Evolutionary conservation across 2,888 invertebrate species (phyloP), one percentile per base, ranked within the genome.

Genomic region (Drosophila robusta): DNA sequence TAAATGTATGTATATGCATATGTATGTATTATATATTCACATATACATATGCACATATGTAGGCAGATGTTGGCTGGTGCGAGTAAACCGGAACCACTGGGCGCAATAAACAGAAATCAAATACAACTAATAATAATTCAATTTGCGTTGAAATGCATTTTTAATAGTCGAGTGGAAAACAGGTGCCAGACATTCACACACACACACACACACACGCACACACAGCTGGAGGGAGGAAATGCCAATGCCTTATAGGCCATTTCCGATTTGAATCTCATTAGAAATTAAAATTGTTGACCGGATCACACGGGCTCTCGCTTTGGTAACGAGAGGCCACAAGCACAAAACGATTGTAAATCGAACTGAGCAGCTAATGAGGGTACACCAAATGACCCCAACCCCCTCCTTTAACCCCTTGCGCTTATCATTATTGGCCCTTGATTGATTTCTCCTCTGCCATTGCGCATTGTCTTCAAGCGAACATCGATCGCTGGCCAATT

Each of bases 201-300:
- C 16, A 22, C 11, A 51, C 12, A 29, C 12, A 39, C 8, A 56
- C 12, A 46, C 14, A 32, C 4, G n/a, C 9, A 22, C 18, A 22
- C 6, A 9, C 4, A 26, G 16, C 22, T 18, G 34, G 12, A n/a
- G 12, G 55, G 41, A 78, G 82, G 66, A 78, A 76, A 66, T 66
- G 70, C 61, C 68, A 65, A 58, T 36, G 62, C 70, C 71, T 70
- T 73, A 60, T 71, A 44, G 24, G 62, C 38, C 46, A 68, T 58
- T 70, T 76, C 82, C 88, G 76, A 85, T 85, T 62, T 47, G 60
- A 58, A 62, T 62, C 70, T 69, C 51, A 70, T 70, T 75, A 61
- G 65, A 63, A 69, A 64, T 39, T 34, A 32, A 44, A 56, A 52
- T 52, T 62, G 60, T 51, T 51, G 50, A 70, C 38, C 62, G 42